Base-by-base conservation (phyloP, 1,140 invertebrate species). In the Glossosoma conforme region DNA sequence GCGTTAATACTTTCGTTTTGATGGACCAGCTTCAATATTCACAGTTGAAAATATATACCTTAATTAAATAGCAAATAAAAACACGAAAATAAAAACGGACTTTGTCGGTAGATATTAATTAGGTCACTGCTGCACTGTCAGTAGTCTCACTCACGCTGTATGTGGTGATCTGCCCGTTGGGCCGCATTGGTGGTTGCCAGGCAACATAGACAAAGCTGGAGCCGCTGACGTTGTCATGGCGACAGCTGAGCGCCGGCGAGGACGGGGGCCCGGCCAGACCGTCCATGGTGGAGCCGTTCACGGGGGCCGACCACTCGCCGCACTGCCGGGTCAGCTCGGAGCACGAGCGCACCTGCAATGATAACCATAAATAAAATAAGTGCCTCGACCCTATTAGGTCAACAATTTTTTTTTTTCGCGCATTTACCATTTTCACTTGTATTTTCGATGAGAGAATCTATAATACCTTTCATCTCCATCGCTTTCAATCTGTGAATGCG, bases 281-380 rank as follows among this genome's bases (percentile, higher is more conserved):
- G 66, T 91, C 89, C 69, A 89, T 78, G 3, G 89, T 91, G 4
- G 83, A 86, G 1, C 84, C 87, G 62, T 86, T 83, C 32, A 87
- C 83, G 53, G 79, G 74, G 14, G 77, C 69, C 1, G 87, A 89
- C 82, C 82, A 86, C 14, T 81, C 78, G 3, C 86, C 85, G 66
- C 88, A 91, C 33, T 76, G 68, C 42, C 77, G 77, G 2, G 83
- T 90, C 59, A 83, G 85, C 62, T 88, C 83, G 52, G 80, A 89
- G 63, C 87, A 91, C 8, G 87, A 86, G 24, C 81, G 70, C 10
- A 82, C 80, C 79, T 82, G 52, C 3, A 62, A 43, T 3, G 9
- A n/a, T n/a, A n/a, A n/a, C n/a, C n/a, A 30, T n/a, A 30, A 8
- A 30, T n/a, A n/a, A n/a, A n/a, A n/a, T n/a, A n/a, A n/a, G n/a